Conservation (phyloP, 1,140 invertebrate genomes). For the Yoshiicerus persimilis region DNA sequence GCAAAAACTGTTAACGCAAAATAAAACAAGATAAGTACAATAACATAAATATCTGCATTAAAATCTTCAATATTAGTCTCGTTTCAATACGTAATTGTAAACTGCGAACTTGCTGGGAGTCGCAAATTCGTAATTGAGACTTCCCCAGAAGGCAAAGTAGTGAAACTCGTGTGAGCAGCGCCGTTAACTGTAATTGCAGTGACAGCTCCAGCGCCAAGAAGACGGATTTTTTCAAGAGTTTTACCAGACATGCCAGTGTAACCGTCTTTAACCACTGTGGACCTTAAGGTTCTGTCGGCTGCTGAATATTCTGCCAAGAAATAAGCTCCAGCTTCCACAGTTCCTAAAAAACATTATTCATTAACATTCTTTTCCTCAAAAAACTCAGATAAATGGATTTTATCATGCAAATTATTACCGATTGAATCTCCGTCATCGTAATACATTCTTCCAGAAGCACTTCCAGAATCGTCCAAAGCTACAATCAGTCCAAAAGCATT, state of each 20-base stretch:
- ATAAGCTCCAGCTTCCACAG: background rate
- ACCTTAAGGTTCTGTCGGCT: background rate
- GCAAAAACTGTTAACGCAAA: too few relatives aligned
- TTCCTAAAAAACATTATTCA: background rate
- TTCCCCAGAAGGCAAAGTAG: background rate
- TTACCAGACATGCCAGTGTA: background rate
- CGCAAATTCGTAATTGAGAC: background rate
- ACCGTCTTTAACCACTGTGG: background rate
- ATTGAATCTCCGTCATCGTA: constrained; percentile 75
- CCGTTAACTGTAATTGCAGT: background rate
- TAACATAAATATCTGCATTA: too few relatives aligned
- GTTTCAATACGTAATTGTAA: background rate
- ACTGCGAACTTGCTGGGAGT: background rate
- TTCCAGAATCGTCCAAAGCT: constrained; percentile 58
- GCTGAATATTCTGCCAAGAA: background rate
- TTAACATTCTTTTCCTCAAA: background rate
- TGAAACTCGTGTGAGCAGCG: background rate
- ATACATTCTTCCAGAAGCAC: constrained; percentile 67
- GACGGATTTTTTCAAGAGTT: background rate
- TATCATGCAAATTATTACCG: background rate
- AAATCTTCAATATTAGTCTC: background rate
- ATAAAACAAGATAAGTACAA: too few relatives aligned
- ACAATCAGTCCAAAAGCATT: constrained; percentile 64
- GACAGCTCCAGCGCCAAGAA: background rate
- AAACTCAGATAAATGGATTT: background rate